Conservation (phyloP, 1,140 invertebrate genomes). For the Ostrea edulis region DNA sequence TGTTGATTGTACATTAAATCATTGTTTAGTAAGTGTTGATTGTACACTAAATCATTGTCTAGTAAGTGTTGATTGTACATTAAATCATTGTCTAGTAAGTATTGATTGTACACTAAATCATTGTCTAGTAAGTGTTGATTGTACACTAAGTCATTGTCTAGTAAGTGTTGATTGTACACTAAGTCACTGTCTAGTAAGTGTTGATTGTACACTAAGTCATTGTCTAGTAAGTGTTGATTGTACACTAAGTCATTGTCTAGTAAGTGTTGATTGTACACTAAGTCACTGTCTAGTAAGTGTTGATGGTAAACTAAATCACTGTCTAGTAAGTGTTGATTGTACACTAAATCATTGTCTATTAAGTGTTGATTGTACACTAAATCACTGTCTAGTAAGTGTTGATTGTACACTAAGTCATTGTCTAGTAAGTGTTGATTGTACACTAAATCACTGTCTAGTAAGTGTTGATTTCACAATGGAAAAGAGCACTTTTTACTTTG, state of each 20-base stretch:
- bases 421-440: too few species aligned
- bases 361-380: conserved; percentile 89
- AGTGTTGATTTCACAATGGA: conserved; percentile 51
- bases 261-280: conserved; percentile 72
- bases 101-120: conserved; percentile 87
- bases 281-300: too few species aligned
- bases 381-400: conserved; percentile 81
- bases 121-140: conserved; percentile 80
- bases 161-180: too few species aligned
- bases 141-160: too few species aligned
- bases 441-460: conserved; percentile 83
- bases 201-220: background rate
- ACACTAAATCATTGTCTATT: too few species aligned
- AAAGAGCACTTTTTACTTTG: too few species aligned
- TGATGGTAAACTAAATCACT: conserved; percentile 86
- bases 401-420: too few species aligned
- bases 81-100: too few species aligned
- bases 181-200: conserved; percentile 82
- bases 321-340: conserved; percentile 79
- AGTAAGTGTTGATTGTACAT: conserved; percentile 78
- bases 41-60: conserved; percentile 85
- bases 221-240: too few species aligned
- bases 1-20: conserved; percentile 33
- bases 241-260: conserved; percentile 85
- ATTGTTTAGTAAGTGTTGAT: too few species aligned